Percentiles rank a stretch among this genome's conserved stretches.
phyloP scores from a whole-genome alignment of 2,113 vertebrate genomes.

The human (Homo sapiens) region GRCh38 chr2:143904501-143905000 shows the following conservation, averaged over 20 bases:
- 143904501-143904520: constrained; percentile 13
- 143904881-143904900: not conserved
- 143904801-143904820: not conserved
- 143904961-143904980: not conserved
- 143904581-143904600: not conserved
- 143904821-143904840: not conserved
- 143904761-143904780: not conserved
- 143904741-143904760: not conserved
- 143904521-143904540: not conserved
- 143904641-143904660: not conserved
- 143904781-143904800: not conserved
- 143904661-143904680: not conserved
- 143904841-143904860: not conserved
- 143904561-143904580: not conserved
- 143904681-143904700: not conserved
- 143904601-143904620: not conserved
- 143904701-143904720: not conserved
- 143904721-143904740: not conserved
- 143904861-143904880: not conserved
- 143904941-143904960: not conserved
- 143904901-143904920: not conserved
- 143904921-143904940: not conserved
- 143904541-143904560: constrained; percentile 31
- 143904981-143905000: not conserved
- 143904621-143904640: not conserved